These are phyloP conservation scores for Enteromius treurensis DNA, from an alignment of 2,797 vertebrate species.

Conservation along the genomic window DNA sequence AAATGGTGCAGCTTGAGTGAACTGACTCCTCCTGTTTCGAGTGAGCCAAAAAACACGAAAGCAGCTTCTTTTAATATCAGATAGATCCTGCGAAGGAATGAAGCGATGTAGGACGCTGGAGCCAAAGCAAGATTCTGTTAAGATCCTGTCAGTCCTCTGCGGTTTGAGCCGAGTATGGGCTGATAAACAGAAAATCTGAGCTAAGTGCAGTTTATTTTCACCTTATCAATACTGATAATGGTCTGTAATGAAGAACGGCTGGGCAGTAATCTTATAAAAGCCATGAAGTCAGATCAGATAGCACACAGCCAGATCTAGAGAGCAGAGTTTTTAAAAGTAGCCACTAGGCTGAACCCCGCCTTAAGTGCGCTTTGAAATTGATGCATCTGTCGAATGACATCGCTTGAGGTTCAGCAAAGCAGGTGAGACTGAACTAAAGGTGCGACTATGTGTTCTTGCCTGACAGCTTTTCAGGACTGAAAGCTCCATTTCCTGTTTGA, in stretches of 20 bases:
- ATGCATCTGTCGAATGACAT: conserved; percentile 23
- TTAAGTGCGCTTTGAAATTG: conserved; percentile 34
- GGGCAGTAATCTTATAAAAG: conserved; percentile 67
- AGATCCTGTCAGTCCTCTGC: conserved; percentile 41
- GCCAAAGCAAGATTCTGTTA: conserved; percentile 44
- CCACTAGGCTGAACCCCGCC: background rate
- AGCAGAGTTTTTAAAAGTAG: conserved; percentile 35
- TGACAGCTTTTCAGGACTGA: conserved; percentile 45
- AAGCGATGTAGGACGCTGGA: conserved; percentile 15
- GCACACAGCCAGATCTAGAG: conserved; percentile 42
- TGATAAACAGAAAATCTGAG: conserved; percentile 61
- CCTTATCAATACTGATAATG: conserved; percentile 67
- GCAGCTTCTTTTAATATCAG: conserved; percentile 28
- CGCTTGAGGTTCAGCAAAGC: conserved; percentile 2
- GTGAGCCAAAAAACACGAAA: conserved; percentile 34
- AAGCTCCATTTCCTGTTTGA: conserved; percentile 33
- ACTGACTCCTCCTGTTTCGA: conserved; percentile 28
- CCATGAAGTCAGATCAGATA: conserved; percentile 65
- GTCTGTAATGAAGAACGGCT: conserved; percentile 65
- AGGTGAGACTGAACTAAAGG: conserved; percentile 26
- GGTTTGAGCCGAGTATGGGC: conserved; percentile 39
- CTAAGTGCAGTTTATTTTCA: conserved; percentile 64
- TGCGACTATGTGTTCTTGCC: conserved; percentile 10
- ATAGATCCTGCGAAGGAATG: conserved; percentile 27
- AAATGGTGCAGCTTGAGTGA: conserved; percentile 56